Conservation (phyloP, 2,797 vertebrate genomes). For the Cheirogaleus major region DNA sequence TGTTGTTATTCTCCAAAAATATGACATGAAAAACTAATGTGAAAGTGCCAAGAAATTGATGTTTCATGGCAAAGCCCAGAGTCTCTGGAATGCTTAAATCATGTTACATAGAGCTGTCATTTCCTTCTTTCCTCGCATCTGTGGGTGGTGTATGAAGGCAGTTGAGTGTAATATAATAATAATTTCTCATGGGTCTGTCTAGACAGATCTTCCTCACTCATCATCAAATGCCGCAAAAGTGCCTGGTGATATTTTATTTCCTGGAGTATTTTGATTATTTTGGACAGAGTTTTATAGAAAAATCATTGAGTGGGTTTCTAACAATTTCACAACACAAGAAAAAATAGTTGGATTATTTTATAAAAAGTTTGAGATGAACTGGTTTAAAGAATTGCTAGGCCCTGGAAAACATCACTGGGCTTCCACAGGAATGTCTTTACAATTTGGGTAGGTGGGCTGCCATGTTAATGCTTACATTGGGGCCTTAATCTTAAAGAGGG, state of each 20-base stretch:
- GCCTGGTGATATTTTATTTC: background rate
- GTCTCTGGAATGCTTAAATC: background rate
- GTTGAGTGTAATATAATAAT: slow-evolving; percentile 17
- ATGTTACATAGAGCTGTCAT: background rate
- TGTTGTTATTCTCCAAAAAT: slow-evolving; percentile 19
- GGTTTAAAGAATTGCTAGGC: background rate
- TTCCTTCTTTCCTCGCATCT: background rate
- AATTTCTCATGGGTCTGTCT: background rate
- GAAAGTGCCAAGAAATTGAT: slow-evolving; percentile 20
- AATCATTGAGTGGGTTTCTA: background rate
- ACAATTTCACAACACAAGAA: background rate
- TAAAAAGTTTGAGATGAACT: background rate
- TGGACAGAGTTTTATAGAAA: background rate
- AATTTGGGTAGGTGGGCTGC: background rate
- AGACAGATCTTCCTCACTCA: slow-evolving; percentile 13
- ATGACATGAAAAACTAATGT: slow-evolving; percentile 41
- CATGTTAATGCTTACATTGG: background rate
- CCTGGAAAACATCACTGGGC: background rate
- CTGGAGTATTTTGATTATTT: background rate
- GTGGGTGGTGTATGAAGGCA: background rate
- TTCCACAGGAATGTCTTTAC: background rate
- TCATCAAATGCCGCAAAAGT: background rate
- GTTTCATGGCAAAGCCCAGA: background rate
- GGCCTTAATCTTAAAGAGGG: background rate
- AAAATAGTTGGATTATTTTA: background rate